Evolutionary conservation across 2,888 invertebrate genomes (phyloP).

Genomic region (Lasioglossum oenotherae): DNA sequence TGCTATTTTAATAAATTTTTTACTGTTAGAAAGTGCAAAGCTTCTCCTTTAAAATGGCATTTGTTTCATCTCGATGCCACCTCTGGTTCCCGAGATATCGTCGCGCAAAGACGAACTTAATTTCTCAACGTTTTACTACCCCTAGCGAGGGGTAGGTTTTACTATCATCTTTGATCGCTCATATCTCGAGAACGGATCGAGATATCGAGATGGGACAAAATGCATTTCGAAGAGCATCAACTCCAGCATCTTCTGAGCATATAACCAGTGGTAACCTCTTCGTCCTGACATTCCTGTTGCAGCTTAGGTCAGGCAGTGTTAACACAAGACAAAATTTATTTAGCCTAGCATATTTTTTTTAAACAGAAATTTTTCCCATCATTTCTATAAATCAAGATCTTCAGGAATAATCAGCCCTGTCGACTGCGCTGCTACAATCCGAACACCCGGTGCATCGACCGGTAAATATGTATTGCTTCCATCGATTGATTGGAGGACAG

Average conservation of each 20-base stretch:
- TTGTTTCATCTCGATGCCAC: not conserved
- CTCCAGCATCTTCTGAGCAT: not conserved
- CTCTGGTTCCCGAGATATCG: not conserved
- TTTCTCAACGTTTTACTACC: not conserved
- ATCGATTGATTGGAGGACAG: not conserved
- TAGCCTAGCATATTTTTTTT: no score
- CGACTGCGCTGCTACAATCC: not conserved
- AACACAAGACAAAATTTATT: not conserved
- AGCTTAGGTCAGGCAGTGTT: no score
- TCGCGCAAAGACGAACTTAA: not conserved
- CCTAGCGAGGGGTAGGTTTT: no score
- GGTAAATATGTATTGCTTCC: not conserved
- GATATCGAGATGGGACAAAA: no score
- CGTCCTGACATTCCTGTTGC: not conserved
- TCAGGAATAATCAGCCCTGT: not conserved
- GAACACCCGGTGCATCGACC: not conserved
- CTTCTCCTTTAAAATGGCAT: not conserved
- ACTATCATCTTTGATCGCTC: no score
- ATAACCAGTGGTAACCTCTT: not conserved
- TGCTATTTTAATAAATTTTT: no score
- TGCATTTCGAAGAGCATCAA: no score
- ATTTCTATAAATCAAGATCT: not conserved
- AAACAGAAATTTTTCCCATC: no score
- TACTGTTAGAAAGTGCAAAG: not conserved
- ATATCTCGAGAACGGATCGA: no score